Evolutionary conservation across 2,888 invertebrate genomes (phyloP), one percentile per base, ranked within the genome.

Genomic region (Schrankia costaestrigalis): DNA sequence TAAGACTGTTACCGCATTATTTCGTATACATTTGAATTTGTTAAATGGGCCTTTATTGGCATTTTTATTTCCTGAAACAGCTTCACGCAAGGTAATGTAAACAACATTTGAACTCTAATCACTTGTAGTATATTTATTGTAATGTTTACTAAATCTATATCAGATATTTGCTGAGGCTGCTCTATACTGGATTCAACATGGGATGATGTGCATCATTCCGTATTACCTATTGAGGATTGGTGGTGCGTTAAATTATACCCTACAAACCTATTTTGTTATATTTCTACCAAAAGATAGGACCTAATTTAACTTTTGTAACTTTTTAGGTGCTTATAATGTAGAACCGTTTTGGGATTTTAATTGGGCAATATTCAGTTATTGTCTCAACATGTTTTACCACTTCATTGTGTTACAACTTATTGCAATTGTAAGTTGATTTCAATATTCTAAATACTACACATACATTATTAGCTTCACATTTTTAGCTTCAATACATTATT

Each of bases 121-220:
- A 17, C 8, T 26, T 1, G 8, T 17, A 15, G 27, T 29, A 3
- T 9, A 9, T 26, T 21, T 9, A 11, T 18, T n/a, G n/a, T 3
- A 11, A 15, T 26, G 3, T 12, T 30, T 24, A 24, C 5, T 34
- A 21, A 21, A n/a, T 11, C 4, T 22, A 6, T 17, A 14, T 18
- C 84, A 96, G 96, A 92, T 97, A 73, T 94, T 96, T 54, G 94
- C 96, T 72, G 98, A 98, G 85, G 94, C 94, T 66, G 93, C 96
- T 48, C 91, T 96, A 37, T 98, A 98, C 82, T 98, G 96, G 92
- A 93, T 98, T 71, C 98, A 98, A 83, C 98, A 98, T 88, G 93
- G 94, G 51, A 91, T 97, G 90, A 97, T 98, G 93, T 92, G 97
- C 79, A 92, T 97, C 36, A 95, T 97, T 85, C 98, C 98, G 51